Conservation (phyloP, 53 echinoderm and acorn worm species). For the Paracentrotus lividus region DNA sequence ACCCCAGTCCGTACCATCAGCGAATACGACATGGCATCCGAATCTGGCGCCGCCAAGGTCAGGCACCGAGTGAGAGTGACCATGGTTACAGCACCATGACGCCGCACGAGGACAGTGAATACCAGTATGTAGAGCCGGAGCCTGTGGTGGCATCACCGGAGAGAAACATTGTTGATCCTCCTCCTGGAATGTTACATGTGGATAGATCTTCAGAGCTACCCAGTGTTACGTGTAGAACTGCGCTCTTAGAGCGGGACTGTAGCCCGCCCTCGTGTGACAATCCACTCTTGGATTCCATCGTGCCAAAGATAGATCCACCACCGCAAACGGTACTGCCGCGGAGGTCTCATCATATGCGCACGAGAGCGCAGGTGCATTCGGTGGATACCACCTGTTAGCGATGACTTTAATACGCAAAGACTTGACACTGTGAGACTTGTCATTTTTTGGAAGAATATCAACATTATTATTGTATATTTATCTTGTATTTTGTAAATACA, state of each 20-base stretch:
- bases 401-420: neutral
- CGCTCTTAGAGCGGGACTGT: slow-evolving; percentile 59
- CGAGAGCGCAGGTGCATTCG: slow-evolving; percentile 90
- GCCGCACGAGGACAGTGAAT: slow-evolving; percentile 98
- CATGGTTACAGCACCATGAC: slow-evolving; percentile 99
- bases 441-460: slow-evolving; percentile 28
- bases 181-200: slow-evolving; percentile 76
- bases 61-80: slow-evolving; percentile 95
- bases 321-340: slow-evolving; percentile 95
- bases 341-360: slow-evolving; percentile 81
- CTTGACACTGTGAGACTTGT: neutral
- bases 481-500: slow-evolving; percentile 54
- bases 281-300: slow-evolving; percentile 65
- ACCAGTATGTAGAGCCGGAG: slow-evolving; percentile 97
- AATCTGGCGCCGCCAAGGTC: slow-evolving; percentile 92
- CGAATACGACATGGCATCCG: slow-evolving; percentile 89
- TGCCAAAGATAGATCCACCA: slow-evolving; percentile 92
- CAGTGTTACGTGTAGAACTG: slow-evolving; percentile 67
- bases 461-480: slow-evolving; percentile 61
- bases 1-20: slow-evolving; percentile 97
- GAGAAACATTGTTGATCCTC: slow-evolving; percentile 79
- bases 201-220: slow-evolving; percentile 43
- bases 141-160: slow-evolving; percentile 88
- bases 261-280: slow-evolving; percentile 69
- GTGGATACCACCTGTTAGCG: slow-evolving; percentile 86